These are phyloP conservation scores for Odocoileus virginianus DNA, from an alignment of 2,113 vertebrate species.

Conservation along the genomic window DNA sequence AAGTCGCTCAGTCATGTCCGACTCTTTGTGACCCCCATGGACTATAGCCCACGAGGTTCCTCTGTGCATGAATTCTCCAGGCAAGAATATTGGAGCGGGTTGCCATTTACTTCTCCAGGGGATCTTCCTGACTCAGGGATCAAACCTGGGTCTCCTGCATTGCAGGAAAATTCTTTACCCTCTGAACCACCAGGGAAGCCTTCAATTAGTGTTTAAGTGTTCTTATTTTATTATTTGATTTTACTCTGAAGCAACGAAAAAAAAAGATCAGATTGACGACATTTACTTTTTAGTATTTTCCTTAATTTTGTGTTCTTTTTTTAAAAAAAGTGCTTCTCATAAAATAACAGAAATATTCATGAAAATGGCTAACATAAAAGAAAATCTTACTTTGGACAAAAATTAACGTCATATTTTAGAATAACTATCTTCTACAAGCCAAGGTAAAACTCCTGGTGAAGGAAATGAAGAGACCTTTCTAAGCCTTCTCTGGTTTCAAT, in stretches of 20 bases:
- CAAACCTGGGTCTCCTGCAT: not conserved
- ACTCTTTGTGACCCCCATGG: not conserved
- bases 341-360: not conserved
- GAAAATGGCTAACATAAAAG: slow-evolving; percentile 1
- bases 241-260: not conserved
- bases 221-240: not conserved
- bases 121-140: not conserved
- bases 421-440: not conserved
- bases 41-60: not conserved
- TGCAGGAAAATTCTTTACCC: not conserved
- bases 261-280: not conserved
- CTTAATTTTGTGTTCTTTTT: not conserved
- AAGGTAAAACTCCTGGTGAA: not conserved
- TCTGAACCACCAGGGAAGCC: not conserved
- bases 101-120: not conserved
- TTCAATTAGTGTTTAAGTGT: not conserved
- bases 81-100: not conserved
- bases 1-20: not conserved
- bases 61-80: not conserved
- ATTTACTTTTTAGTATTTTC: not conserved
- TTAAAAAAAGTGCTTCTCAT: not conserved
- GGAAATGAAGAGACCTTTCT: not conserved
- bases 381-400: not conserved
- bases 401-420: not conserved
- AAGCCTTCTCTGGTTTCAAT: not conserved